These are phyloP conservation scores for Xiphophorus maculatus DNA, from an alignment of 2,113 vertebrate genomes.

Conservation along the genomic window DNA sequence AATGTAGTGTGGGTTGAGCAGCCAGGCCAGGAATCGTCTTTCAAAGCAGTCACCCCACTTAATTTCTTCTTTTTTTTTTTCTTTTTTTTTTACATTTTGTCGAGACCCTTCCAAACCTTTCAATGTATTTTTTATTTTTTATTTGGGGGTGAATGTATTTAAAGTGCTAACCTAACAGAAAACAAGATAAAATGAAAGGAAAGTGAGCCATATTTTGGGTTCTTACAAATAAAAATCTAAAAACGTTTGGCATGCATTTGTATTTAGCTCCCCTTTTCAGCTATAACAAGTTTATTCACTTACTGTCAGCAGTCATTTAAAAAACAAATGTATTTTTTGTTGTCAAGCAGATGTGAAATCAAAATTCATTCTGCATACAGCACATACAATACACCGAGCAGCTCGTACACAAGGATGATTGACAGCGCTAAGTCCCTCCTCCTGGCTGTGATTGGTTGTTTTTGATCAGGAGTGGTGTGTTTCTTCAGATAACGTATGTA, in stretches of 20 bases:
- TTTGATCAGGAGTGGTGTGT: no score
- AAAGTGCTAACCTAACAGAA: not conserved
- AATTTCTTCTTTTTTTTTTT: no score
- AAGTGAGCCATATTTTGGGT: not conserved
- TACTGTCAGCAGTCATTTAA: not conserved
- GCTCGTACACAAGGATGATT: no score
- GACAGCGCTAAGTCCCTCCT: no score
- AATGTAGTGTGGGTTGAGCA: constrained; percentile 9
- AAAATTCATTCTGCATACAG: not conserved
- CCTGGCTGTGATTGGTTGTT: no score
- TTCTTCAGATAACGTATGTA: no score
- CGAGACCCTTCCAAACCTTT: no score
- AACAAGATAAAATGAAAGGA: not conserved
- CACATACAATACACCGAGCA: not conserved
- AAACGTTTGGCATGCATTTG: not conserved
- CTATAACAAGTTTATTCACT: not conserved
- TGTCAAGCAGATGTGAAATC: not conserved
- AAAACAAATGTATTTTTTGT: not conserved
- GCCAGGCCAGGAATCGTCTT: no score
- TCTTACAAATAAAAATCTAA: not conserved
- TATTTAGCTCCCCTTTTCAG: not conserved
- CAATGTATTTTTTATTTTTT: no score
- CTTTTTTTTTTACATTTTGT: no score
- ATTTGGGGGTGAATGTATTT: no score
- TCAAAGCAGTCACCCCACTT: no score